phyloP scores from a whole-genome alignment of 2,888 invertebrate genomes.

The Dolichomitus sp. region DNA sequence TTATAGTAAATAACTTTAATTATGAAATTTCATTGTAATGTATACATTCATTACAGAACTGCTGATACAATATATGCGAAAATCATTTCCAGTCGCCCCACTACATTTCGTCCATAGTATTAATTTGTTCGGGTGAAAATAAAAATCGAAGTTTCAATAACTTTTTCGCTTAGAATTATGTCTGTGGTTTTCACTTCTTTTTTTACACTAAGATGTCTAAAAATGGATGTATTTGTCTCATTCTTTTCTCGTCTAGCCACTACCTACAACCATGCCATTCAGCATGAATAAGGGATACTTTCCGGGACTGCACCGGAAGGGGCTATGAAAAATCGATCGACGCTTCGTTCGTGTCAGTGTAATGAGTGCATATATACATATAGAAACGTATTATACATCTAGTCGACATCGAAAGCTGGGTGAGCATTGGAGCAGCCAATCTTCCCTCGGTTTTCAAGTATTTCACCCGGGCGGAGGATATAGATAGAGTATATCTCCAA shows the following conservation, averaged over 20 bases:
- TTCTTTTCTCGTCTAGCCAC: background rate
- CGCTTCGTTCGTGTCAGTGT: background rate
- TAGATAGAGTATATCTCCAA: background rate
- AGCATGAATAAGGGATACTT: constrained; percentile 4
- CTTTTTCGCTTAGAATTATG: too few species aligned
- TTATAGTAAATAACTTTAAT: too few species aligned
- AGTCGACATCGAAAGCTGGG: constrained; percentile 7
- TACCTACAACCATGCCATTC: background rate
- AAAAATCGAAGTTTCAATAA: too few species aligned
- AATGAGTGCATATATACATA: background rate
- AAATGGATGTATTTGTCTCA: background rate
- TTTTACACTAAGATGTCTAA: background rate
- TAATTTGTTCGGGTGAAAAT: too few species aligned
- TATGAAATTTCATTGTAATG: too few species aligned
- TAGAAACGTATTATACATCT: background rate
- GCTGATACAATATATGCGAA: too few species aligned
- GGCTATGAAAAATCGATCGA: constrained; percentile 24
- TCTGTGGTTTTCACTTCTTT: too few species aligned
- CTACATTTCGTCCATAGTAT: too few species aligned
- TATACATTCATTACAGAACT: background rate
- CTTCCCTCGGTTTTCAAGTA: constrained; percentile 19
- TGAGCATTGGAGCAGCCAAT: constrained; percentile 9
- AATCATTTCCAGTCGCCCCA: too few species aligned
- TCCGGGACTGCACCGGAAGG: constrained; percentile 10
- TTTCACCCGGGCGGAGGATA: constrained; percentile 2